phyloP scores from a whole-genome alignment of 2,797 vertebrate species.

The Todus mexicanus region DNA sequence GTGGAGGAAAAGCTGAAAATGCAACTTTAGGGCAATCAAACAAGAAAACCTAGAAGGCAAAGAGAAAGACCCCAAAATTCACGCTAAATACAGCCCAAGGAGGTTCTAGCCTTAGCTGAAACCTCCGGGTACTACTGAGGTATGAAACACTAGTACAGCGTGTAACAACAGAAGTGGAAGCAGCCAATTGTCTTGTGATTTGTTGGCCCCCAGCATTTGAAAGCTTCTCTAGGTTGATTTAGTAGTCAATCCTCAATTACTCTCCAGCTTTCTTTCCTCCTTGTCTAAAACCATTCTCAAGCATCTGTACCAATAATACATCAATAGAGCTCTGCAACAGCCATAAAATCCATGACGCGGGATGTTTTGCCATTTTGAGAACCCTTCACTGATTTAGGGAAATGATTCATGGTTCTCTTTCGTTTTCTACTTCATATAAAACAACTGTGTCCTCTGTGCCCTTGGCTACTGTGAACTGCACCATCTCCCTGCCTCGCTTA shows the following conservation, averaged over 20 bases:
- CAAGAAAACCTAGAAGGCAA: not conserved
- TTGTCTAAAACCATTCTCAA: not conserved
- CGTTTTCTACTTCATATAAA: not conserved
- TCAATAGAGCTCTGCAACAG: not conserved
- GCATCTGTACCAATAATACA: not conserved
- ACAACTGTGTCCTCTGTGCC: not conserved
- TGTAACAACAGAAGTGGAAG: not conserved
- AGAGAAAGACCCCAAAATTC: not conserved
- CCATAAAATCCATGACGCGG: not conserved
- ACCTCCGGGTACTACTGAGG: not conserved
- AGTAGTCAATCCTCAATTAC: not conserved
- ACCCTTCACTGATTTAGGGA: not conserved
- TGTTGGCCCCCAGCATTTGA: not conserved
- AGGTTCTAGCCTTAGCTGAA: not conserved
- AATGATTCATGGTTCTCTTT: not conserved
- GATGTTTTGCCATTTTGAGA: not conserved
- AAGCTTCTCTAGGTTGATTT: not conserved
- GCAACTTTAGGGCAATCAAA: not conserved
- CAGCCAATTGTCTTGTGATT: not conserved
- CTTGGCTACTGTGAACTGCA: not conserved
- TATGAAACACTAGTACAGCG: not conserved
- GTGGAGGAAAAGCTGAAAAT: not conserved
- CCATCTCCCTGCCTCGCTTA: not conserved
- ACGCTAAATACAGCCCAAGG: not conserved
- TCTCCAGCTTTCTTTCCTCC: not conserved